phyloP scores from a whole-genome alignment of 2,888 invertebrate species.

The Pollenia labialis region DNA sequence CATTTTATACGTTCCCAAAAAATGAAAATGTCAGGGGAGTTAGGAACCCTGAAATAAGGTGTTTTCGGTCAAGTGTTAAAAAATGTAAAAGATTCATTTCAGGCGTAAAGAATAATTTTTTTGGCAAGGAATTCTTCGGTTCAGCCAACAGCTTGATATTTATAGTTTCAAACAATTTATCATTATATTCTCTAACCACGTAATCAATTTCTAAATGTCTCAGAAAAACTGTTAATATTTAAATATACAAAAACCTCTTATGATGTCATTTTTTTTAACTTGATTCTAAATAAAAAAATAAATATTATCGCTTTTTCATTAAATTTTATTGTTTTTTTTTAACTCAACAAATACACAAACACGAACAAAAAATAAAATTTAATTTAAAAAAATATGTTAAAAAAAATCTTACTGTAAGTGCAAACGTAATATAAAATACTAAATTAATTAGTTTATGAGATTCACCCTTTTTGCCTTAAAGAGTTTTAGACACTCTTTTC shows the following conservation, averaged over 20 bases:
- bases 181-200: background rate
- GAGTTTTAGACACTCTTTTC: background rate
- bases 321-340: slow-evolving; percentile 30
- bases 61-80: no score
- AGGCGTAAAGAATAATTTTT: no score
- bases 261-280: slow-evolving; percentile 52
- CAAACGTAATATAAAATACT: slow-evolving; percentile 19
- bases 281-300: slow-evolving; percentile 27
- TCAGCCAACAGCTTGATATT: no score
- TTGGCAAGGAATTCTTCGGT: no score
- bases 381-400: slow-evolving; percentile 16
- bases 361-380: slow-evolving; percentile 1
- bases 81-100: no score
- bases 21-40: no score
- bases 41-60: no score
- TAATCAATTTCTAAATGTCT: background rate
- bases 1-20: no score
- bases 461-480: background rate
- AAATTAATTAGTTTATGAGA: background rate
- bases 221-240: background rate
- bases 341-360: background rate
- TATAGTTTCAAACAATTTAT: background rate
- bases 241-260: slow-evolving; percentile 4
- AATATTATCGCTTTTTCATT: slow-evolving; percentile 56
- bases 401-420: slow-evolving; percentile 10